Percentiles rank a stretch among this genome's conserved stretches.
Conservation (phyloP, 92 coral and sea anemone species). For the Zoanthus gigantus region DNA sequence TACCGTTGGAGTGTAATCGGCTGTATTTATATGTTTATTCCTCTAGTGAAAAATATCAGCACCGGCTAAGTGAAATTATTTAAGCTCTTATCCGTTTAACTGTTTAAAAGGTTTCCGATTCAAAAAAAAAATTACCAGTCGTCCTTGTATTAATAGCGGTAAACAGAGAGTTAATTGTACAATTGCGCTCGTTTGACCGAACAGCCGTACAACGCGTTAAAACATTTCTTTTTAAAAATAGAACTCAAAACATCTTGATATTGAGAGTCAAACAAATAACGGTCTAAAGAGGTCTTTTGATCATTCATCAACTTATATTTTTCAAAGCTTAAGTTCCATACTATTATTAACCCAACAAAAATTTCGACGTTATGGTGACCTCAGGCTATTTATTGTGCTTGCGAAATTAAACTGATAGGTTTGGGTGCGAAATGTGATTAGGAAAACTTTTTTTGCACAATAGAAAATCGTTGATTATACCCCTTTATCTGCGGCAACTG, state of each 20-base stretch:
- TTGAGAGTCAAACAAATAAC: background rate
- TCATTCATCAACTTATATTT: background rate
- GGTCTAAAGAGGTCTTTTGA: background rate
- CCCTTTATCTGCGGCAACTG: background rate
- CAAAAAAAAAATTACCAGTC: background rate
- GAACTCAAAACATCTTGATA: background rate
- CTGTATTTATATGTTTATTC: background rate
- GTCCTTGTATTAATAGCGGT: background rate
- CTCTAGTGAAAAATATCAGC: background rate
- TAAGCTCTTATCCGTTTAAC: conserved; percentile 11
- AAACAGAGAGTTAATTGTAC: background rate
- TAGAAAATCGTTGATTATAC: background rate
- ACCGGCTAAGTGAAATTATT: conserved; percentile 3
- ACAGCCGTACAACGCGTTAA: too few species aligned
- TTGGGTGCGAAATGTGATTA: background rate
- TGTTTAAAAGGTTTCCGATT: conserved; percentile 8
- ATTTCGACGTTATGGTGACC: background rate
- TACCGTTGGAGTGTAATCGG: background rate
- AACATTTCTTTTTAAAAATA: background rate
- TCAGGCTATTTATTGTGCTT: background rate
- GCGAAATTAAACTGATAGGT: background rate
- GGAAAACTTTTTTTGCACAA: background rate
- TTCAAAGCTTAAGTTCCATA: background rate
- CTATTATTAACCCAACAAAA: background rate
- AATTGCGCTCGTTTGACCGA: background rate